Base-by-base conservation (phyloP, 30 jellyfish, hydroid and myxozoan genomes). In the Aurelia coerulea region DNA sequence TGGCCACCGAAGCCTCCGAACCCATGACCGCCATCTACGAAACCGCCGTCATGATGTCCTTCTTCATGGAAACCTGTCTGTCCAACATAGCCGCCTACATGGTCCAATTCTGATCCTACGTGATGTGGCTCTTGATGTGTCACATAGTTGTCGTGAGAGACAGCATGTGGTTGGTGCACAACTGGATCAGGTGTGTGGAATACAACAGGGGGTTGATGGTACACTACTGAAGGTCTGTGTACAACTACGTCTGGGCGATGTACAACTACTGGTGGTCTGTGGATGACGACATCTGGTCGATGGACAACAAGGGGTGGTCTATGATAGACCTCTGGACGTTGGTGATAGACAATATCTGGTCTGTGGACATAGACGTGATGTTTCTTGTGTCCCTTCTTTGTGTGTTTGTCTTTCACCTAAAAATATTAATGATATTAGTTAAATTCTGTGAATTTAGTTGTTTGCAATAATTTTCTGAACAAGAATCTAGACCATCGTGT, bases 171-270 rank as follows among this genome's bases (percentile, higher is more conserved):
- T 52, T 74, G 89, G 85, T 92, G 91, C 58, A 77, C 92, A 17
- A 80, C 80, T 16, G 97, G 97, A 76, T 82, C 90, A 1, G 97
- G 97, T 7, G 97, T 90, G 76, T 90, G 81, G 92, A 90, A 90
- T 5, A 90, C 95, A 42, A 90, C 97, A 0, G 97, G 97, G 9
- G 97, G 92, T 53, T 90, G 97, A 78, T 90, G 97, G 50, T 83
- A 90, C 1, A 90, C 88, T 10, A 90, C 91, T 2, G 33, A 76
- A 3, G 97, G 97, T 62, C 94, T 70, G 68, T 90, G 97, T 3
- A 90, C 97, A 37, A 90, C 88, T n/a, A 90, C 97, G 33, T 83
- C 81, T 6, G 97, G 97, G 34, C 97, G 90, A n/a, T 80, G 97
- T 12, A 90, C 94, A 50, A 90, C 91, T 6, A 60, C 63, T 10